These are phyloP conservation scores for Pogonophryne albipinna DNA, from an alignment of 2,797 vertebrate genomes.

Conservation along the genomic window DNA sequence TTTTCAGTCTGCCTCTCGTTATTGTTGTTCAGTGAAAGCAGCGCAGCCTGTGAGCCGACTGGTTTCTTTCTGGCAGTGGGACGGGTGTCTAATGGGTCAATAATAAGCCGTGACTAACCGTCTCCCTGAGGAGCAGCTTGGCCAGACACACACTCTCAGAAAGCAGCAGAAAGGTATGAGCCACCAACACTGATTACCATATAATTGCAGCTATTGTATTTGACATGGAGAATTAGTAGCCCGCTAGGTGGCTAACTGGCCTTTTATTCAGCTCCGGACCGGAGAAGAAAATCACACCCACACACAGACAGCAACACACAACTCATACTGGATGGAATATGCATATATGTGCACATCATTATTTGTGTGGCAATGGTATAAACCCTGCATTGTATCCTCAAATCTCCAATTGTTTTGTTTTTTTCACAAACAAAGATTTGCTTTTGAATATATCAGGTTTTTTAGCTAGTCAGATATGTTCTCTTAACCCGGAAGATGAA, in stretches of 20 bases:
- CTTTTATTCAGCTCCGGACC: conserved; percentile 78
- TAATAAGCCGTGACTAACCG: conserved; percentile 89
- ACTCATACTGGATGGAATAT: conserved; percentile 42
- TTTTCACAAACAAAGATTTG: background rate
- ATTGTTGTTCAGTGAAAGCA: conserved; percentile 67
- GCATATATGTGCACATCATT: conserved; percentile 41
- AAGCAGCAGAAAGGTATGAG: conserved; percentile 85
- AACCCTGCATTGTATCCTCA: background rate
- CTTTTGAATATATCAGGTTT: background rate
- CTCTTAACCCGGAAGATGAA: background rate
- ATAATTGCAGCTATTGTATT: conserved; percentile 94
- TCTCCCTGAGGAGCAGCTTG: conserved; percentile 85
- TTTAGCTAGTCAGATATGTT: background rate
- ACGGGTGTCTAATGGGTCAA: conserved; percentile 85
- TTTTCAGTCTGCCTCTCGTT: conserved; percentile 54
- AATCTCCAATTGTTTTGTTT: background rate
- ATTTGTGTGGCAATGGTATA: background rate
- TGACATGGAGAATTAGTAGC: conserved; percentile 87
- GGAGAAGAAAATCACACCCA: conserved; percentile 66
- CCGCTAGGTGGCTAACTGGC: conserved; percentile 87
- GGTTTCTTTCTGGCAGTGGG: conserved; percentile 81
- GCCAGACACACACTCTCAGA: conserved; percentile 83
- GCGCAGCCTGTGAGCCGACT: conserved; percentile 71
- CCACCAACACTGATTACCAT: conserved; percentile 92
- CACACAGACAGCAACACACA: conserved; percentile 58